A percentile compares a stretch with the other conserved stretches of the same genome.
Evolutionary conservation across 2,113 vertebrate species (phyloP).

Genomic region (Salvator merianae): DNA sequence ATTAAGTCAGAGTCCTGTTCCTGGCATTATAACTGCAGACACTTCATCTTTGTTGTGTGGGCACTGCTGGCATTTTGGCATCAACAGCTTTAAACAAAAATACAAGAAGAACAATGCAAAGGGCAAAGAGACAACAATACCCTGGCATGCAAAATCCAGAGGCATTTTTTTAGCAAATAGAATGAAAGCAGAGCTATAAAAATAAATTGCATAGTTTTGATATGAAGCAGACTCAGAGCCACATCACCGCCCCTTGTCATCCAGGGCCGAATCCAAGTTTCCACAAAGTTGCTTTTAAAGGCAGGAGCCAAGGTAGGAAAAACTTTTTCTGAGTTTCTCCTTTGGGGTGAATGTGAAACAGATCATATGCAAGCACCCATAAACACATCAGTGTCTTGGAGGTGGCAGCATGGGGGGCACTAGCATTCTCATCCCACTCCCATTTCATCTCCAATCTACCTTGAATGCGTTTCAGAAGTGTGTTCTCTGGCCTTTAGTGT

Average conservation of each 20-base stretch:
- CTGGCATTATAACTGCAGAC: background rate
- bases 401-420: too few species aligned
- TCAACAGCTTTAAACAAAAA: background rate
- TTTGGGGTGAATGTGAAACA: background rate
- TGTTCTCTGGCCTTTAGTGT: too few species aligned
- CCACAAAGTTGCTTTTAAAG: too few species aligned
- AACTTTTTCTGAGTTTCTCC: too few species aligned
- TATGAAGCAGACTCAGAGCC: constrained; percentile 35
- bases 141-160: constrained; percentile 13
- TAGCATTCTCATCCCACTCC: too few species aligned
- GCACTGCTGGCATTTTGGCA: accelerated
- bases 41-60: background rate
- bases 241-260: constrained; percentile 25
- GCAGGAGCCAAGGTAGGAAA: background rate
- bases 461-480: too few species aligned
- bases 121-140: constrained; percentile 1
- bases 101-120: background rate
- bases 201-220: constrained; percentile 56
- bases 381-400: too few species aligned
- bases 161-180: background rate
- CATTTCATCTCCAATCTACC: too few species aligned
- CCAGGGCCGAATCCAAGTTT: constrained; percentile 38
- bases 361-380: too few species aligned
- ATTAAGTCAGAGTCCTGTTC: background rate
- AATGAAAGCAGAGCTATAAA: constrained; percentile 33